These are phyloP conservation scores for Sigmodon hispidus DNA, from an alignment of 2,113 vertebrate species.

Conservation along the genomic window DNA sequence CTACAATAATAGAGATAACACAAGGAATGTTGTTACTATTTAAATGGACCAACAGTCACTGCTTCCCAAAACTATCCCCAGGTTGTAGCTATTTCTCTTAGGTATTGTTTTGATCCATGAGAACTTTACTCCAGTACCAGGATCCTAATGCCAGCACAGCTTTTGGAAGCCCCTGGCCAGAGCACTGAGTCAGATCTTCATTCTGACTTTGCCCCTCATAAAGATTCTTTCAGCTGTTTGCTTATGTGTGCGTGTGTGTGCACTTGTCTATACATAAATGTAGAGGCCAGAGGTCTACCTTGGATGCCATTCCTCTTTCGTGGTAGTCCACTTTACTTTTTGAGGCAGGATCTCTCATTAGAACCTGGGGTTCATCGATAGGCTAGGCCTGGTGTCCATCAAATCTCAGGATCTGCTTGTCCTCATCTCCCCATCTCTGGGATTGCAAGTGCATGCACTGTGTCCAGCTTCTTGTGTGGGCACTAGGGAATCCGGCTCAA, in stretches of 20 bases:
- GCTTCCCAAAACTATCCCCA: background rate
- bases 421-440: background rate
- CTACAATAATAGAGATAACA: constrained; percentile 8
- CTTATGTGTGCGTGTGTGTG: background rate
- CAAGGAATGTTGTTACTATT: constrained; percentile 20
- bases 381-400: background rate
- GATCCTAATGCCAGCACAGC: background rate
- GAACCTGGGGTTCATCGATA: background rate
- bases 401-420: background rate
- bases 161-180: background rate
- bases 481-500: background rate
- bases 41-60: background rate
- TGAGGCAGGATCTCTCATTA: background rate
- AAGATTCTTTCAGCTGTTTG: background rate
- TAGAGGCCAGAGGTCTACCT: background rate
- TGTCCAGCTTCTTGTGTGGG: background rate
- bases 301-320: background rate
- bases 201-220: constrained; percentile 16
- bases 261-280: background rate
- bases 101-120: background rate
- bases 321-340: background rate
- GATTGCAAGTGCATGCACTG: background rate
- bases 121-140: background rate
- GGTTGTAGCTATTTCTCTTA: background rate
- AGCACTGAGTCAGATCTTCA: background rate